These are phyloP conservation scores for Barypeithes pellucidus DNA, from an alignment of 2,888 invertebrate species.

Conservation along the genomic window DNA sequence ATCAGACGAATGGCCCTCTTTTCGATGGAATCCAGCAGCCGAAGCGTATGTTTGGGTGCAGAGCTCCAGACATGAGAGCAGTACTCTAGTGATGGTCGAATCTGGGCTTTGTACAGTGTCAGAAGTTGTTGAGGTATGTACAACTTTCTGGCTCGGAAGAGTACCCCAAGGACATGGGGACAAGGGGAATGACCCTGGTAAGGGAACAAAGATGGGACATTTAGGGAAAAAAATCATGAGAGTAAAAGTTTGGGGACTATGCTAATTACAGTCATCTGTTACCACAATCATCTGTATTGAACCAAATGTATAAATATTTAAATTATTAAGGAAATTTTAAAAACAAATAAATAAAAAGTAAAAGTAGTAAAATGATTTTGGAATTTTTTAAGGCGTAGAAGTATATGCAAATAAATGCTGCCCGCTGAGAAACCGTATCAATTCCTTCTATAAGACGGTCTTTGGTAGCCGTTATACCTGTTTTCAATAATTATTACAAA, in stretches of 20 bases:
- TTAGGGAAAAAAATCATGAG: neutral
- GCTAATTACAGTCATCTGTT: neutral
- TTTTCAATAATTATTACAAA: neutral
- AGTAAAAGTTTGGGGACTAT: neutral
- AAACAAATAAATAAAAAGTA: constrained; percentile 11
- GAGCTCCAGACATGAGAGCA: too few species aligned
- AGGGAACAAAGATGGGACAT: too few species aligned
- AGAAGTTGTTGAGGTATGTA: too few species aligned
- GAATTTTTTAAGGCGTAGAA: neutral
- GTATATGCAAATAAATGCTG: neutral
- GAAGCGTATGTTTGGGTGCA: too few species aligned
- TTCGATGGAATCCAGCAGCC: too few species aligned
- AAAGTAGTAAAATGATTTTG: constrained; percentile 3
- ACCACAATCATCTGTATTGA: neutral
- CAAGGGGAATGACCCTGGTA: too few species aligned
- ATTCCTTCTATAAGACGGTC: neutral
- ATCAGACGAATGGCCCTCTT: too few species aligned
- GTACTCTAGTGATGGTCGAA: too few species aligned
- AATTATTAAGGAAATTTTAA: neutral
- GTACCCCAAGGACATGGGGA: too few species aligned
- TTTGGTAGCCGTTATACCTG: neutral
- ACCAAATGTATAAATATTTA: neutral
- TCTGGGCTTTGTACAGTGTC: too few species aligned
- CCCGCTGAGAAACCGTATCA: constrained; percentile 9
- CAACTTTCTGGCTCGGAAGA: too few species aligned